Evolutionary conservation across 2,113 vertebrate species (phyloP), one percentile per base, ranked within the genome.

Genomic region (Pteruthius melanotis): DNA sequence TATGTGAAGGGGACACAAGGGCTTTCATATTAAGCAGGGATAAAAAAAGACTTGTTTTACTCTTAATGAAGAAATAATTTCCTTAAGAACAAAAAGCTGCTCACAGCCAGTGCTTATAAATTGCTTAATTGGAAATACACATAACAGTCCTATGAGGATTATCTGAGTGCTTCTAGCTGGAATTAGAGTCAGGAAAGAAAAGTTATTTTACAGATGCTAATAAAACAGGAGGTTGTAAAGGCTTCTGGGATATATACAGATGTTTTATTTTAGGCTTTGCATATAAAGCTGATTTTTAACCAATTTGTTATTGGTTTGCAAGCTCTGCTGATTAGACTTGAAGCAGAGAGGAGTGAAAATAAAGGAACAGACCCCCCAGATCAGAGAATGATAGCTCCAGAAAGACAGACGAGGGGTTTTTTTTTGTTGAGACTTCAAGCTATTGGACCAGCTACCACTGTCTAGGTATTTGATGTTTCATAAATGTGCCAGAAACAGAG

Each of bases 121-220:
- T 97, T 96, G 94, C 95, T 94, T 96, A 97, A 96, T 94, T 97
- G 96, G 95, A 97, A 96, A 92, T 93, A 96, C 79, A 94, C 83
- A 92, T 89, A 97, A 94, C 72, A 95, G 89, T 94, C 93, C 96
- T 94, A 30, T 1, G 82, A 96, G 89, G 89, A 94, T 97, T 96
- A 94, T 91, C 90, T 61, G 84, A 95, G 95, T 89, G 92, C 92
- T 96, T 93, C 87, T 96, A 93, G 89, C 94, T 94, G 89, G 93
- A 97, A 97, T 96, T 89, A 91, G 83, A 94, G 93, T 82, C 93
- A 94, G 87, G 76, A 93, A 97, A 92, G 45, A 96, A 97, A 96
- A 97, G 86, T 95, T 95, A 92, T 95, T 95, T 94, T 87, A 96
- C 87, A 85, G 53, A 96, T 94, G 75, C 70, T 93, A 95, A 92